A percentile compares a stretch with the other conserved stretches of the same genome.
phyloP scores from a whole-genome alignment of 2,113 vertebrate genomes.

The Syngnathus typhle region DNA sequence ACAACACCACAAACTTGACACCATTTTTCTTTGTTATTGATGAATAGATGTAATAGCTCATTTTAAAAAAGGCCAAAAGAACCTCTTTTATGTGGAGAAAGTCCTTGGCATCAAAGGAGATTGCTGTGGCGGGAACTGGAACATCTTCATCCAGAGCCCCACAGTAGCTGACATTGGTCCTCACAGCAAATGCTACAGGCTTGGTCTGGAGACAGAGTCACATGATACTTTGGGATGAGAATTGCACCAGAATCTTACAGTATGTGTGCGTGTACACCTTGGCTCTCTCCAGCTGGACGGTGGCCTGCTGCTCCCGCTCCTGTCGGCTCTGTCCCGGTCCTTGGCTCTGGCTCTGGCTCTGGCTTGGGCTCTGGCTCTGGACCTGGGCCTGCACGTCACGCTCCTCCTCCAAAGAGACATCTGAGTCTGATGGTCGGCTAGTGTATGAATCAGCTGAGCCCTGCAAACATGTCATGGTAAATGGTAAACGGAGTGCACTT shows the following conservation, averaged over 20 bases:
- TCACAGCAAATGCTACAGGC: constrained; percentile 94
- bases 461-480: constrained; percentile 55
- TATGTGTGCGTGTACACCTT: constrained; percentile 73
- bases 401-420: constrained; percentile 98
- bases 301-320: constrained; percentile 90
- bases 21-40: neutral
- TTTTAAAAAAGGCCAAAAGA: constrained; percentile 5
- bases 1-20: neutral
- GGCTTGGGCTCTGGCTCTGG: constrained; percentile 71
- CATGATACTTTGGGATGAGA: neutral
- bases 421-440: constrained; percentile 96
- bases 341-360: constrained; percentile 62
- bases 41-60: neutral
- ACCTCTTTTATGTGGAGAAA: constrained; percentile 99
- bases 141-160: constrained; percentile 96
- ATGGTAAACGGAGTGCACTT: no score
- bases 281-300: constrained; percentile 91
- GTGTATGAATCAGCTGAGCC: constrained; percentile 99
- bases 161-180: constrained; percentile 96
- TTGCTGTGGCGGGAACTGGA: constrained; percentile 94
- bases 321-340: constrained; percentile 79
- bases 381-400: constrained; percentile 79
- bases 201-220: constrained; percentile 77
- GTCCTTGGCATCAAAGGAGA: constrained; percentile 97
- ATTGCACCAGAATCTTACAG: neutral